Conservation (phyloP, 1,140 invertebrate genomes). For the Aethina tumida region DNA sequence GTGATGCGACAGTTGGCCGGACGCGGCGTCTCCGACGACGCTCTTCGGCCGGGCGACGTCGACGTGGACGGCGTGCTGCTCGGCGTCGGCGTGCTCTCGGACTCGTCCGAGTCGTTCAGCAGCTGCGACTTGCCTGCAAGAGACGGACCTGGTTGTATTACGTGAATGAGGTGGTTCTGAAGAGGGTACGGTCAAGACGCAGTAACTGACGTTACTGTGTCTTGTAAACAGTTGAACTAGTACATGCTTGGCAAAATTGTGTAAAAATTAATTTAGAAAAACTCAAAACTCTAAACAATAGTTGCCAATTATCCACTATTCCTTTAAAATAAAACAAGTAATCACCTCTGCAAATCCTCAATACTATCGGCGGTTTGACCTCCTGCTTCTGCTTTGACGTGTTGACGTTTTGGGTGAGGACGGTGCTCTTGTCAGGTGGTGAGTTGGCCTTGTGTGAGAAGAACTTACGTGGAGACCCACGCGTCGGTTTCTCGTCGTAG, state of each 20-base stretch:
- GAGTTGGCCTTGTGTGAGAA: slow-evolving; percentile 30
- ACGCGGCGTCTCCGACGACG: slow-evolving; percentile 19
- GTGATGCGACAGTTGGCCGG: slow-evolving; percentile 24
- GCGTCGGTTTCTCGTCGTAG: slow-evolving; percentile 19
- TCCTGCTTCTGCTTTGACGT: slow-evolving; percentile 36
- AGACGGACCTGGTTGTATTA: too few relatives aligned
- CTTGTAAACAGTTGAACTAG: too few relatives aligned
- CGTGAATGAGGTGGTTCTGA: too few relatives aligned
- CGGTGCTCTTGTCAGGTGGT: slow-evolving; percentile 3
- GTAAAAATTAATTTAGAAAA: too few relatives aligned
- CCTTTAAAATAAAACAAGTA: too few relatives aligned
- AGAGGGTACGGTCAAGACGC: too few relatives aligned
- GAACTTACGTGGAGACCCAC: slow-evolving; percentile 26
- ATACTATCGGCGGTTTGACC: slow-evolving; percentile 52
- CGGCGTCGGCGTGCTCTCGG: slow-evolving; percentile 31
- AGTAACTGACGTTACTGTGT: too few relatives aligned
- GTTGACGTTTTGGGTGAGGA: slow-evolving; percentile 33
- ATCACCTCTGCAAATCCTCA: slow-evolving; percentile 57
- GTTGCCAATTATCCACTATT: too few relatives aligned
- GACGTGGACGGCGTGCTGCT: slow-evolving; percentile 27
- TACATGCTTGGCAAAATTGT: too few relatives aligned
- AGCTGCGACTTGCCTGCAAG: slow-evolving; percentile 49
- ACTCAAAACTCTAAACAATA: too few relatives aligned
- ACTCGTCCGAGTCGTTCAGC: slow-evolving; percentile 37
- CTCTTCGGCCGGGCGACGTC: slow-evolving; percentile 26